A percentile compares a stretch with the other conserved stretches of the same genome.
phyloP scores from a whole-genome alignment of 2,888 invertebrate genomes.

The Drosophila merina region DNA sequence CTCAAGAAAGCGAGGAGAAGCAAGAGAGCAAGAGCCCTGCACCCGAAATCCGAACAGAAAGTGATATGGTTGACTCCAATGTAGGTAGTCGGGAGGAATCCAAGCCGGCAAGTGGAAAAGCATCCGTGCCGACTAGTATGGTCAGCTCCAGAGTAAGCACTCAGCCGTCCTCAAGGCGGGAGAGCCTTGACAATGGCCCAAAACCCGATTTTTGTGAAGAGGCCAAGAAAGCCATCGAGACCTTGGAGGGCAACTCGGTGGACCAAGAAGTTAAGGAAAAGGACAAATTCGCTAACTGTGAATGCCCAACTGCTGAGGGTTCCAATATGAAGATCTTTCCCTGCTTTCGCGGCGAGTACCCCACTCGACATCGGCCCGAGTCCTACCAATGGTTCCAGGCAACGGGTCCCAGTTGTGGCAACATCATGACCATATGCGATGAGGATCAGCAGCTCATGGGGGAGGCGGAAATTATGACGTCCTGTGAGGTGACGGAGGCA shows the following conservation, averaged over 20 bases:
- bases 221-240: not conserved
- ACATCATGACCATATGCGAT: slow-evolving; percentile 14
- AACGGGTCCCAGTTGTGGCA: slow-evolving; percentile 4
- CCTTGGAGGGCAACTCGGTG: not conserved
- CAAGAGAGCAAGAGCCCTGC: not conserved
- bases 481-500: slow-evolving; percentile 62
- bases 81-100: not conserved
- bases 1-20: slow-evolving; percentile 15
- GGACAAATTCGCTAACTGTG: no score
- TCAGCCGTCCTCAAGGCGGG: not conserved
- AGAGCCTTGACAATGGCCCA: not conserved
- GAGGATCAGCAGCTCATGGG: slow-evolving; percentile 1
- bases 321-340: slow-evolving; percentile 13
- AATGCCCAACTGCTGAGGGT: not conserved
- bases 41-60: not conserved
- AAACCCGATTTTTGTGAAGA: not conserved
- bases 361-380: slow-evolving; percentile 6
- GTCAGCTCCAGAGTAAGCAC: not conserved
- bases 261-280: not conserved
- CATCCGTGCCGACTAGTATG: not conserved
- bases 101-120: not conserved
- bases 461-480: slow-evolving; percentile 14
- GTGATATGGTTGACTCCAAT: not conserved
- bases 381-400: slow-evolving; percentile 36
- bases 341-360: slow-evolving; percentile 33